These are phyloP conservation scores for Serranus cabrilla DNA, from an alignment of 2,797 vertebrate species.

Conservation along the genomic window DNA sequence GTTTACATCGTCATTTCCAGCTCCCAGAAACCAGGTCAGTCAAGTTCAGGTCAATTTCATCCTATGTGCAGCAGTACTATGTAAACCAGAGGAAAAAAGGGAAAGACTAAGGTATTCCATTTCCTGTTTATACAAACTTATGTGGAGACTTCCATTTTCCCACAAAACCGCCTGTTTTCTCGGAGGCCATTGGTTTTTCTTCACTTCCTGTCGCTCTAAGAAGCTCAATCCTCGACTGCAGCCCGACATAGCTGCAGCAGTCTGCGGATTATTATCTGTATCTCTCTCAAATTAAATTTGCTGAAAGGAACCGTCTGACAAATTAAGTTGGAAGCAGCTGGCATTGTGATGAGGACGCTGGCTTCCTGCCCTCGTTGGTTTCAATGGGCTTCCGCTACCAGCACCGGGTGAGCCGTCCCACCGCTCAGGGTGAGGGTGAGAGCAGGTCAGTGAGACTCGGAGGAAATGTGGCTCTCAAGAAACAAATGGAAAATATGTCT, in stretches of 20 bases:
- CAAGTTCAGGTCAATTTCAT: slow-evolving; percentile 53
- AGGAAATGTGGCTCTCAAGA: slow-evolving; percentile 55
- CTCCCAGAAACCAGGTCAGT: slow-evolving; percentile 27
- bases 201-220: slow-evolving; percentile 47
- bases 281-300: slow-evolving; percentile 70
- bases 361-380: slow-evolving; percentile 62
- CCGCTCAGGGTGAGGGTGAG: slow-evolving; percentile 41
- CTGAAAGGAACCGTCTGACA: slow-evolving; percentile 68
- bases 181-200: slow-evolving; percentile 25
- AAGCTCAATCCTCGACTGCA: slow-evolving; percentile 37
- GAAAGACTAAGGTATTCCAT: slow-evolving; percentile 42
- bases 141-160: slow-evolving; percentile 45
- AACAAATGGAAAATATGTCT: slow-evolving; percentile 58
- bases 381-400: slow-evolving; percentile 56
- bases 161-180: slow-evolving; percentile 35
- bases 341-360: slow-evolving; percentile 63
- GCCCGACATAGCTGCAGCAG: slow-evolving; percentile 42
- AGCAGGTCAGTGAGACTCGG: slow-evolving; percentile 52
- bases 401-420: slow-evolving; percentile 35
- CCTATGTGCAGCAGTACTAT: slow-evolving; percentile 6
- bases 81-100: slow-evolving; percentile 48
- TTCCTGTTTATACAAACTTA: slow-evolving; percentile 68
- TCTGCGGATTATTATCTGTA: slow-evolving; percentile 59
- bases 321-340: slow-evolving; percentile 76
- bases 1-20: slow-evolving; percentile 58